Base-by-base conservation (phyloP, 2,113 vertebrate genomes). In the Rhinoderma darwinii region DNA sequence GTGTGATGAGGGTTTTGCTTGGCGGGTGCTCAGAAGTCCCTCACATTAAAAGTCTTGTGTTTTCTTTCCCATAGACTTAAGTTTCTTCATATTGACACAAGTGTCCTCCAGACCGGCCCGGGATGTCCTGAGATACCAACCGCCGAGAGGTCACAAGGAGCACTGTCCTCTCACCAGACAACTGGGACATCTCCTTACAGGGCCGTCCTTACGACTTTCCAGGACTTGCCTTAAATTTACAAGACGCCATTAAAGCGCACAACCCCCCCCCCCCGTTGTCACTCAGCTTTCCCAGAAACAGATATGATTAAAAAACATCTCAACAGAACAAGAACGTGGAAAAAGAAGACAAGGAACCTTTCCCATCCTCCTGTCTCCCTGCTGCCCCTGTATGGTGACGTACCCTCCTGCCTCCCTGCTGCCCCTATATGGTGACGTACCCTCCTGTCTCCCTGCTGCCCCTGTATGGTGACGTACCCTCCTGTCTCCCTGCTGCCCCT, bases 71-170 rank as follows among this genome's bases (percentile, higher is more conserved):
- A 70, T 70, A 37, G 1, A 66, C 27, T 66, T 27, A 8, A n/a
- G 18, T 61, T 61, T 37, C 66, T 37, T 37, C 63, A 37, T 70
- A 70, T 70, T 70, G 66, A 70, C 66, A 70, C 66, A 70, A 68
- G 63, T 68, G 63, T 68, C 30, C 63, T 68, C 30, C 63, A 68
- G 63, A 68, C 30, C 4, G 1, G 25, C 25, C n/a, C 59, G 11
- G 27, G 59, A 61, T 37, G 66, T 70, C 32, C 66, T 37, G 66
- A 32, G 66, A 70, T 2, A 37, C 20, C 4, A 7, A 39, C 66
- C 20, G 17, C 32, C 22, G 54, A 54, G 11, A 22, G 63, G 66
- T 37, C 63, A 66, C 61, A 66, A 2, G 27, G 27, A 30, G 61
- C 11, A 1, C 22, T 15, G 27, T 30, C 61, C 61, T 12, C n/a